A percentile compares a stretch with the other conserved stretches of the same genome.
phyloP scores from a whole-genome alignment of 2,113 vertebrate species.

The Xerus inauris region DNA sequence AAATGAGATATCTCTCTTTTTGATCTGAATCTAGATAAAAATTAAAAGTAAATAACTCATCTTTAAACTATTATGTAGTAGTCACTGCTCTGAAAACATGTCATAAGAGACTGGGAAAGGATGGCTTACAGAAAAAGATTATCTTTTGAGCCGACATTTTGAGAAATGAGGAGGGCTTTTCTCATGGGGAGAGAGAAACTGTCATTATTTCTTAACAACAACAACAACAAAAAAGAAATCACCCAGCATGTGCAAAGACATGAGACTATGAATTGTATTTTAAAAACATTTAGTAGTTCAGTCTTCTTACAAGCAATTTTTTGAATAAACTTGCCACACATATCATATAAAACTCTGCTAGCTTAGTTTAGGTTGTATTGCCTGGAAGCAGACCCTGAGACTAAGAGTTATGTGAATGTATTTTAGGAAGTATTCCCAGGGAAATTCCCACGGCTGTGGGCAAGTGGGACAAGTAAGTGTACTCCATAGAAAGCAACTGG shows the following conservation, averaged over 20 bases:
- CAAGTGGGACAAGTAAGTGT: neutral
- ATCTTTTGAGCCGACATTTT: neutral
- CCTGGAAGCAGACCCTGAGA: neutral
- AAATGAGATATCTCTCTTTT: constrained; percentile 10
- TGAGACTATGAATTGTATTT: neutral
- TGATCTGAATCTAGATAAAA: constrained; percentile 16
- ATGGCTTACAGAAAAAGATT: neutral
- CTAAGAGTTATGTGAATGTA: neutral
- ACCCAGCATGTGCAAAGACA: neutral
- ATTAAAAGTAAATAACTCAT: neutral
- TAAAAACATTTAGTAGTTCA: neutral
- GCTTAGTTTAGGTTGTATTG: neutral
- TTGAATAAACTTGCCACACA: neutral
- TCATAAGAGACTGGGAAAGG: neutral
- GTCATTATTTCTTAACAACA: neutral
- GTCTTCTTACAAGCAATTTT: neutral
- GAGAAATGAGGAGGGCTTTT: neutral
- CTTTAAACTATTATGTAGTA: neutral
- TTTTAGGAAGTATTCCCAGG: constrained; percentile 9
- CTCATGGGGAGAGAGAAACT: neutral
- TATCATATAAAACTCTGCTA: neutral
- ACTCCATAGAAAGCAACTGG: neutral
- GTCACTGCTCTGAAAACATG: neutral
- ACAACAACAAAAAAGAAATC: neutral
- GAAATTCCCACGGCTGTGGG: neutral